phyloP scores from a whole-genome alignment of 2,888 invertebrate species.

The Crossocerus cetratus region DNA sequence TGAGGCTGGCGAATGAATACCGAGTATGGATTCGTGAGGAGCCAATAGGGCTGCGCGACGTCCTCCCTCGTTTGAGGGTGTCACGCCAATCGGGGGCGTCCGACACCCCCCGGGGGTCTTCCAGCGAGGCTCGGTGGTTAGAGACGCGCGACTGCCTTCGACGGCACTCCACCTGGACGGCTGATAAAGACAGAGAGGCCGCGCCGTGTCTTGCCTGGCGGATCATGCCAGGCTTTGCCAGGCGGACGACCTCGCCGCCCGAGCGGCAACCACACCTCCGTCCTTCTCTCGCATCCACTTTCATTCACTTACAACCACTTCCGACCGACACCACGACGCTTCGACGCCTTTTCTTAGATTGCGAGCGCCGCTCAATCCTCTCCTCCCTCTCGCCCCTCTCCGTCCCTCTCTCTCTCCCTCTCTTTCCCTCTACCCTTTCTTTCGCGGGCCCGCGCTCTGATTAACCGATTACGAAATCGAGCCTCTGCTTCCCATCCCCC shows the following conservation, averaged over 20 bases:
- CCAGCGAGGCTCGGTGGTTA: constrained; percentile 39
- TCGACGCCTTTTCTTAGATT: constrained; percentile 63
- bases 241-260: constrained; percentile 58
- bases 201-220: constrained; percentile 57
- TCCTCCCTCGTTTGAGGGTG: constrained; percentile 59
- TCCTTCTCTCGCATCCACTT: constrained; percentile 46
- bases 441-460: constrained; percentile 33
- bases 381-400: constrained; percentile 18
- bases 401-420: constrained; percentile 18
- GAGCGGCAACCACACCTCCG: constrained; percentile 53
- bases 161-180: constrained; percentile 51
- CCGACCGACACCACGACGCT: constrained; percentile 50
- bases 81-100: constrained; percentile 63
- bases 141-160: constrained; percentile 45
- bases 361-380: constrained; percentile 32
- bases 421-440: too few relatives aligned
- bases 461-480: constrained; percentile 43
- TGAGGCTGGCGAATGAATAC: constrained; percentile 65
- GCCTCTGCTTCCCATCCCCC: too few relatives aligned
- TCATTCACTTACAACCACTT: constrained; percentile 56
- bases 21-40: constrained; percentile 65
- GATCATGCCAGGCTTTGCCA: constrained; percentile 64
- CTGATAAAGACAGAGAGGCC: constrained; percentile 67
- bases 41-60: constrained; percentile 64
- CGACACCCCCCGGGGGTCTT: constrained; percentile 45